Conservation (phyloP, 2,113 vertebrate genomes). For the Cheirogaleus medius region DNA sequence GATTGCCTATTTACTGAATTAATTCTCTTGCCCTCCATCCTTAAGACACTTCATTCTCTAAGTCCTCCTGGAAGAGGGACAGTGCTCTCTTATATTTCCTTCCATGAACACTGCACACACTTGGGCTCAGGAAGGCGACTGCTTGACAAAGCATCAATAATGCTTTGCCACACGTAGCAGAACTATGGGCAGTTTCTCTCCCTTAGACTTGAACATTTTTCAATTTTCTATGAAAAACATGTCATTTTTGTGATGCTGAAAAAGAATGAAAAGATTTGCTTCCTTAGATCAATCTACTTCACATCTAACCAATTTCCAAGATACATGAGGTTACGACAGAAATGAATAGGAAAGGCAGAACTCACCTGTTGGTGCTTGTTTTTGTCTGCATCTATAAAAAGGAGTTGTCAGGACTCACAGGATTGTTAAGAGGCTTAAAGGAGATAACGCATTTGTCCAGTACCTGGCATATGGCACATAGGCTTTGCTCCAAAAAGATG, state of each 20-base stretch:
- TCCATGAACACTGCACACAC: background rate
- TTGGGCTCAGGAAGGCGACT: background rate
- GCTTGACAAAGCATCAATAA: background rate
- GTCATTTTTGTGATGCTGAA: background rate
- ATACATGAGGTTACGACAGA: background rate
- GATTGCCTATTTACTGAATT: background rate
- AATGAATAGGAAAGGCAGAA: background rate
- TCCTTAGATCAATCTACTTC: slow-evolving; percentile 2
- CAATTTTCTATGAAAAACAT: background rate
- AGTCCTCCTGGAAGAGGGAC: background rate
- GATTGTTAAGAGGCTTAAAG: background rate
- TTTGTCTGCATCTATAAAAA: background rate
- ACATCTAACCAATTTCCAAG: background rate
- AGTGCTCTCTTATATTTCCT: background rate
- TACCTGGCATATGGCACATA: background rate
- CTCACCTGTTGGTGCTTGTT: background rate
- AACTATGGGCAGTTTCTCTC: background rate
- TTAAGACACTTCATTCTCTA: background rate
- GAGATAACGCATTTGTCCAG: background rate
- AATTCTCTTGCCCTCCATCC: background rate
- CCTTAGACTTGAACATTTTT: background rate
- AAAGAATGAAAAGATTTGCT: background rate
- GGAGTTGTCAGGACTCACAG: background rate
- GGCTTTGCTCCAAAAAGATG: background rate
- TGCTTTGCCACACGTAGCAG: background rate